These are phyloP conservation scores for Hirudo medicinalis DNA, from an alignment of 1,140 invertebrate genomes.

Conservation along the genomic window DNA sequence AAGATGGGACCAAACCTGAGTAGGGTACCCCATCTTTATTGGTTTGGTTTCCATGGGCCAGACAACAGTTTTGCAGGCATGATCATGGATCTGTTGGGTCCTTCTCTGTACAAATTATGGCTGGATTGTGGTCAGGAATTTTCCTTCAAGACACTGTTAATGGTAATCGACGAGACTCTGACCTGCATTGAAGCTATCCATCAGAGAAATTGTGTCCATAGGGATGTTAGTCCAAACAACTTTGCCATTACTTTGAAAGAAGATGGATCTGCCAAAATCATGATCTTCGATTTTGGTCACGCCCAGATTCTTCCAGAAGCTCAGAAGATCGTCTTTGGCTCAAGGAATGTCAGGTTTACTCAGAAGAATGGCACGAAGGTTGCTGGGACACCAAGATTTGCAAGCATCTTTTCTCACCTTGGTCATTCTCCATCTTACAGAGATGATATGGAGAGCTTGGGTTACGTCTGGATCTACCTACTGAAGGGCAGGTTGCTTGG, in stretches of 20 bases:
- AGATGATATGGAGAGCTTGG: constrained; percentile 23
- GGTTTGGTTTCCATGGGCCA: constrained; percentile 19
- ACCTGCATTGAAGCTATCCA: constrained; percentile 53
- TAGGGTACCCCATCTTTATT: constrained; percentile 17
- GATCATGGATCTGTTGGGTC: constrained; percentile 28
- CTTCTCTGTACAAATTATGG: constrained; percentile 26
- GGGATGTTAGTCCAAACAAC: constrained; percentile 27
- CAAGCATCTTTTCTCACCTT: constrained; percentile 19
- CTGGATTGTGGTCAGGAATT: constrained; percentile 26
- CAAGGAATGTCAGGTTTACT: neutral
- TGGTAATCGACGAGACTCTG: constrained; percentile 94
- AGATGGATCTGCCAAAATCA: constrained; percentile 18
- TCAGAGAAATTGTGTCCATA: constrained; percentile 45
- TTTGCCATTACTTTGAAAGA: constrained; percentile 15
- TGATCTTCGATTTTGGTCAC: constrained; percentile 48
- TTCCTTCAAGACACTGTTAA: constrained; percentile 39
- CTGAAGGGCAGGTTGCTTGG: constrained; percentile 21
- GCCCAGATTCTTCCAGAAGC: constrained; percentile 37
- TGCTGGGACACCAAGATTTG: constrained; percentile 22
- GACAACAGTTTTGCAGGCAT: constrained; percentile 21
- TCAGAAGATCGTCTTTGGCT: constrained; percentile 13
- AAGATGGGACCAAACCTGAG: constrained; percentile 15
- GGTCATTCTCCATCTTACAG: constrained; percentile 14
- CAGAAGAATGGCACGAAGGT: neutral
- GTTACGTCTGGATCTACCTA: constrained; percentile 21